These are phyloP conservation scores for Mimumesa dahlbomi DNA, from an alignment of 2,888 invertebrate species.

Conservation along the genomic window DNA sequence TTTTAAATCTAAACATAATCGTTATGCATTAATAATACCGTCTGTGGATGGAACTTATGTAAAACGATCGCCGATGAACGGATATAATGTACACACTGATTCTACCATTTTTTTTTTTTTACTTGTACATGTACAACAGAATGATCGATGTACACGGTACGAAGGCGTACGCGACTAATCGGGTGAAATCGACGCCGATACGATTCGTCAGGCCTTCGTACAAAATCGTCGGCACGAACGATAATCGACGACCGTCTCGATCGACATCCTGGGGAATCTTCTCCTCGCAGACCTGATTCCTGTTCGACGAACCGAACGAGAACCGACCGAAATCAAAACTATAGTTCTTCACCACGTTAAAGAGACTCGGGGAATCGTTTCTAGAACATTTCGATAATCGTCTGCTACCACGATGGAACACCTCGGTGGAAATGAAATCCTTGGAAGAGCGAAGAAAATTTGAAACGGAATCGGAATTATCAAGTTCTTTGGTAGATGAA, in stretches of 20 bases:
- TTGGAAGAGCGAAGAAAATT: slow-evolving; percentile 51
- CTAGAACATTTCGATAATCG: slow-evolving; percentile 50
- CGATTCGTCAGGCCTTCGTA: slow-evolving; percentile 68
- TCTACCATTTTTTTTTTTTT: no score
- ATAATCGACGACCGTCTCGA: slow-evolving; percentile 63
- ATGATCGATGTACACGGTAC: slow-evolving; percentile 74
- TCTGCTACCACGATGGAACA: slow-evolving; percentile 63
- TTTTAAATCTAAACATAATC: slow-evolving; percentile 60
- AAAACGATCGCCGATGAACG: background rate
- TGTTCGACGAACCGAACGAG: background rate
- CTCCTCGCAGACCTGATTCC: slow-evolving; percentile 31
- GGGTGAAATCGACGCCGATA: slow-evolving; percentile 69
- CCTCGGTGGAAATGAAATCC: slow-evolving; percentile 55
- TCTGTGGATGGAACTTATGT: background rate
- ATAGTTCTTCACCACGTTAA: background rate
- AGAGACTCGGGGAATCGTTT: background rate
- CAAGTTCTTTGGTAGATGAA: no score
- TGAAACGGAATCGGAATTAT: no score
- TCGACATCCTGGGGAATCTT: slow-evolving; percentile 40
- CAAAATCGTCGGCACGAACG: slow-evolving; percentile 69
- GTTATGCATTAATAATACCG: slow-evolving; percentile 17
- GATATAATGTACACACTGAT: background rate
- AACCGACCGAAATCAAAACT: slow-evolving; percentile 37
- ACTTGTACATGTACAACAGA: slow-evolving; percentile 72
- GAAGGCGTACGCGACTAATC: slow-evolving; percentile 69